These are phyloP conservation scores for Steinernema carpocapsae DNA, from an alignment of 2,888 invertebrate genomes.

Conservation along the genomic window DNA sequence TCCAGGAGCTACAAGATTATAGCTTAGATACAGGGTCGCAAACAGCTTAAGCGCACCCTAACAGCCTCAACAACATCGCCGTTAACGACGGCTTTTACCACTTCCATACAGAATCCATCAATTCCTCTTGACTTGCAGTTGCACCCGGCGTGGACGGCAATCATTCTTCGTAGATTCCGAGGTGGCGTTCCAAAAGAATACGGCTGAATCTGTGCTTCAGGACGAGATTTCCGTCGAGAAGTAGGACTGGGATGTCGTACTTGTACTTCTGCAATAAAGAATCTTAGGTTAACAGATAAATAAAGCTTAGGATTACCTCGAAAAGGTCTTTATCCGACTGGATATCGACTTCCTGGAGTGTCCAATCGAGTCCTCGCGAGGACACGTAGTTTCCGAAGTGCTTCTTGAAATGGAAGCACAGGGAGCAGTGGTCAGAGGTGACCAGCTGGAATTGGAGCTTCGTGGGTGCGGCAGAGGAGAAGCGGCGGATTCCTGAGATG, in stretches of 20 bases:
- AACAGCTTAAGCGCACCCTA: conserved; percentile 37
- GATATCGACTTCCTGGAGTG: conserved; percentile 34
- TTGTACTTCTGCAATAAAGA: conserved; percentile 69
- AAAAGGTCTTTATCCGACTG: conserved; percentile 24
- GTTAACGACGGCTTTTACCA: conserved; percentile 29
- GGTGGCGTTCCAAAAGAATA: conserved; percentile 47
- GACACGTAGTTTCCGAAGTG: conserved; percentile 36
- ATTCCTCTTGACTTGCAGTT: conserved; percentile 72
- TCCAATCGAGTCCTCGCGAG: conserved; percentile 22
- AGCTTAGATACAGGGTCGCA: not conserved
- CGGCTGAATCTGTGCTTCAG: conserved; percentile 70
- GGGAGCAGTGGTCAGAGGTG: conserved; percentile 40
- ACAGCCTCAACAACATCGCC: conserved; percentile 41
- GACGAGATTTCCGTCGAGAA: conserved; percentile 69
- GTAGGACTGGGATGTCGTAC: conserved; percentile 71
- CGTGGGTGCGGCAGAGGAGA: not conserved
- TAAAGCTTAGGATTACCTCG: conserved; percentile 24
- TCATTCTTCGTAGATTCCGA: conserved; percentile 71
- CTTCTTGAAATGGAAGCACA: conserved; percentile 42
- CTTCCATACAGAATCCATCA: conserved; percentile 39
- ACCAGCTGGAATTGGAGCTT: conserved; percentile 31
- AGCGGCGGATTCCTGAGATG: not conserved
- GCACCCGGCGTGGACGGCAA: conserved; percentile 84
- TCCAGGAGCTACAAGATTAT: conserved; percentile 75
- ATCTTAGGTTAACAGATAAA: not conserved